Base-by-base conservation (phyloP, 2,888 invertebrate species). In the Branchellion lobata region DNA sequence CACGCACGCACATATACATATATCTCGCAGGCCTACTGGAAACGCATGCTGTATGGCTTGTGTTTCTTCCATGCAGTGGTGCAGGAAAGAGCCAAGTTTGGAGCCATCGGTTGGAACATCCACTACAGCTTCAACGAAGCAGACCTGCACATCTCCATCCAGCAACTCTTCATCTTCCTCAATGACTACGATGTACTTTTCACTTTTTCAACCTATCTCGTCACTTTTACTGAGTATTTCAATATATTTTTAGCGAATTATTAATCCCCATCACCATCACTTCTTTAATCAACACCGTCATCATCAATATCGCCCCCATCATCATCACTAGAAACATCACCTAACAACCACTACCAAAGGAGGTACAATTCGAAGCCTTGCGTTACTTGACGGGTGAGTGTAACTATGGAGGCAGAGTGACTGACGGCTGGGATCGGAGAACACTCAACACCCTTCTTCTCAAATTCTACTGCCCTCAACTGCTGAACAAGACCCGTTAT, bases 61-160 rank as follows among this genome's bases (percentile, higher is more conserved):
- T 89, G 89, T 82, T 89, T 89, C 85, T 89, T 89, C 87, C 89
- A 89, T 81, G 89, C 89, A 0, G 84, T 89, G 47, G 85, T 89
- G 18, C 89, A 89, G 82, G 89, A 89, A 84, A 83, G 89, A 68
- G 84, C 88, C 57, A 88, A 88, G 83, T 89, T 89, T 84, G 89
- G 89, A n/a, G 87, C 89, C 2, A 84, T 89, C n/a, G 89, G 89
- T 33, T 89, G 89, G 88, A 89, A 89, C 84, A 89, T 88, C 65
- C 88, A 88, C 0, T 89, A 89, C 82, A 89, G 89, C 84, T 89
- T 89, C 84, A 89, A 89, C 80, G 89, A 89, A 82, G 89, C 89
- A 18, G 89, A 89, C 84, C 84, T 89, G 11, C 84, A 88, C 65
- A 89, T 89, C 81, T 88, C 88, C 79, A 87, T 88, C 5, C 85